phyloP scores from a whole-genome alignment of 2,797 vertebrate genomes.

The Silurus aristotelis region DNA sequence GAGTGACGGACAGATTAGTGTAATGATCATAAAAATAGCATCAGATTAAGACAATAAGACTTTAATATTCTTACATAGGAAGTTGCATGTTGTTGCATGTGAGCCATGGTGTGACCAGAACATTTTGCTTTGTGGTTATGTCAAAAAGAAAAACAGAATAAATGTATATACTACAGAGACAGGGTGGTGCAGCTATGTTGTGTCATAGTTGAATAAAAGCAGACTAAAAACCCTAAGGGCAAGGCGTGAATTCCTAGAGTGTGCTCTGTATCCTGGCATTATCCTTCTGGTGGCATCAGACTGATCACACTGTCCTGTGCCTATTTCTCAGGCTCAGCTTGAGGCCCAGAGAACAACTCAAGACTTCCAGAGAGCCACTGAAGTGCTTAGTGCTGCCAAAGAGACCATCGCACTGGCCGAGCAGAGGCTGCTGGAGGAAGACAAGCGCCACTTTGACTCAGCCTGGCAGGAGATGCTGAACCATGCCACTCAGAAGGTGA shows the following conservation, averaged over 20 bases:
- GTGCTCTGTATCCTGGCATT: not conserved
- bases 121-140: not conserved
- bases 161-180: constrained; percentile 1
- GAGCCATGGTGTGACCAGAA: not conserved
- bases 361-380: constrained; percentile 93
- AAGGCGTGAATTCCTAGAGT: not conserved
- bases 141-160: not conserved
- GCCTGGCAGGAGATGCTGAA: constrained; percentile 99
- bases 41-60: constrained; percentile 36
- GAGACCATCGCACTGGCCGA: constrained; percentile 94
- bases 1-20: not conserved
- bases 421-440: constrained; percentile 90
- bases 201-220: not conserved
- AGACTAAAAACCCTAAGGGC: not conserved
- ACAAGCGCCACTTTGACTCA: constrained; percentile 92
- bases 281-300: not conserved
- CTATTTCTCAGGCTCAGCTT: constrained; percentile 82
- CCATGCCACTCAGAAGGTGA: constrained; percentile 92
- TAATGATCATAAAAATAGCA: constrained; percentile 28
- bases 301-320: constrained; percentile 20
- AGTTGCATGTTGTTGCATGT: constrained; percentile 6
- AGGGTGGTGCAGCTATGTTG: not conserved
- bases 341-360: constrained; percentile 94
- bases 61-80: constrained; percentile 6
- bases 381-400: constrained; percentile 91